Base-by-base conservation (phyloP, 2,888 invertebrate genomes). In the Cheilosia grossa region DNA sequence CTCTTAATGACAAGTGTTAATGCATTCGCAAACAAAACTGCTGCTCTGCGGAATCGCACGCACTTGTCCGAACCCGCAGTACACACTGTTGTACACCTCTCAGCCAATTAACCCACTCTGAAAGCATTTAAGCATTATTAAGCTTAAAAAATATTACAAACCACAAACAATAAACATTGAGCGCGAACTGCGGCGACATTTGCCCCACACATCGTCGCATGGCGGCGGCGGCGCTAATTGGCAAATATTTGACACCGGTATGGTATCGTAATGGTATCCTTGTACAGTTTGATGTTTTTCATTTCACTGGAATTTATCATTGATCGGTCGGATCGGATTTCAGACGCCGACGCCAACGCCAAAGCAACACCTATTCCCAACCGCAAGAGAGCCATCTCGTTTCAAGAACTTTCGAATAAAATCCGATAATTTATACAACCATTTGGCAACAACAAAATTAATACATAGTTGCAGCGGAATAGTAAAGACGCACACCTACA, bases 141-240 rank as follows among this genome's bases (percentile, higher is more conserved):
- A 51, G 54, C 67, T 67, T 61, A 47, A 67, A 80, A 59, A 66
- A 67, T 80, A 73, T 73, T 80, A 80, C 80, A 59, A 73, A 53
- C 37, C 51, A 42, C 44, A 51, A 30, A 54, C 47, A 79, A 79
- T 59, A 73, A 80, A 73, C 66, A 73, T 61, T 47, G 59, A 24
- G 63, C 30, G 40, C 54, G 47, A 63, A 42, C 13, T 44, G 44
- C 47, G 47, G 47, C 47, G 47, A 51, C 21, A 51, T 51, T 51
- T 51, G 64, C 33, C 33, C 58, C 79, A 73, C 79, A 80, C 59
- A 80, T 53, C 42, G 37, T 37, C 56, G 72, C 49, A 73, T 73
- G 59, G 66, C 72, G 73, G 73, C 79, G 59, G 59, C 72, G 80
- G 80, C 80, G 80, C 73, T 80, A 80, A 80, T 80, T 80, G 80